These are phyloP conservation scores for Agriopis aurantiaria DNA, from an alignment of 2,888 invertebrate species.

Conservation along the genomic window DNA sequence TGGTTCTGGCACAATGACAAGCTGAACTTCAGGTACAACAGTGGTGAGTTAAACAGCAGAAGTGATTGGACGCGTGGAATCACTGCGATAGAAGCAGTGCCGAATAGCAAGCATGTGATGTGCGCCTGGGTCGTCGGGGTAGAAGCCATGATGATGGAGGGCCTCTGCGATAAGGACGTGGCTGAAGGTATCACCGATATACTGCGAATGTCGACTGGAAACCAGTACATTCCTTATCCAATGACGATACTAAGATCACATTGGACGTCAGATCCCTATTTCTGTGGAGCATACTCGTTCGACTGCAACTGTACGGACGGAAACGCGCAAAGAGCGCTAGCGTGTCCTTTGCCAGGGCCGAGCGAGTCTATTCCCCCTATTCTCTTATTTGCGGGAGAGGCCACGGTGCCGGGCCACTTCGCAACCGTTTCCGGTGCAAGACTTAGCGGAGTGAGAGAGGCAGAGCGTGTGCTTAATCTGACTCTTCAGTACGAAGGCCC, in stretches of 20 bases:
- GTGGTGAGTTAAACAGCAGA: conserved; percentile 81
- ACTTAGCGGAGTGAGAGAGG: conserved; percentile 92
- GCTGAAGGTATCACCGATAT: conserved; percentile 88
- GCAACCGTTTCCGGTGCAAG: conserved; percentile 92
- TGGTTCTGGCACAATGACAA: conserved; percentile 89
- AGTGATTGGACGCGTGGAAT: conserved; percentile 91
- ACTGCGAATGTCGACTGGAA: conserved; percentile 87
- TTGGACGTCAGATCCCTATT: conserved; percentile 91
- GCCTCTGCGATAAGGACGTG: conserved; percentile 88
- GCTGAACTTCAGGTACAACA: conserved; percentile 88
- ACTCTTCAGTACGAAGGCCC: conserved; percentile 83
- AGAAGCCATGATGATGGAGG: conserved; percentile 89
- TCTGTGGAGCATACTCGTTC: conserved; percentile 90
- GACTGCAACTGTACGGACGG: conserved; percentile 74
- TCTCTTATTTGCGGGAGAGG: conserved; percentile 93
- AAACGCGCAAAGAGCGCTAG: conserved; percentile 79
- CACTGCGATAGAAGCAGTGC: conserved; percentile 89
- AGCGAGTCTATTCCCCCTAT: conserved; percentile 88
- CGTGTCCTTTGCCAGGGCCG: conserved; percentile 88
- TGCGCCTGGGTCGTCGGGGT: conserved; percentile 90
- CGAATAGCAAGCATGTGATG: conserved; percentile 90
- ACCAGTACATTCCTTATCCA: conserved; percentile 89
- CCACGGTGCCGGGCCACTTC: conserved; percentile 90
- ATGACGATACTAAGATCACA: conserved; percentile 88
- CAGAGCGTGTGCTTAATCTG: conserved; percentile 89